Conservation (phyloP, 2,797 vertebrate species). For the Dallia pectoralis region DNA sequence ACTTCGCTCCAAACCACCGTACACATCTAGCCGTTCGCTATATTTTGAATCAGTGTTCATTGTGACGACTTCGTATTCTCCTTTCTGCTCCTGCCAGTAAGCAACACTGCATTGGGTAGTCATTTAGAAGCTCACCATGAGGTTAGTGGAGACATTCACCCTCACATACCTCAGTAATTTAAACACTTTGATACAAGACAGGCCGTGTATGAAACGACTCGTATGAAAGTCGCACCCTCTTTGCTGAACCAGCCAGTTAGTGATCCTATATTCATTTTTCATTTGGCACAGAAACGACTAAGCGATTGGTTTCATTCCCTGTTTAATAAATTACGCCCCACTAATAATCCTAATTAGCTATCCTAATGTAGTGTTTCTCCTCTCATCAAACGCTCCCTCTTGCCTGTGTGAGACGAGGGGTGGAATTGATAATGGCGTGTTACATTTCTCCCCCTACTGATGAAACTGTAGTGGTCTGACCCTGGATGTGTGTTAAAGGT, state of each 20-base stretch:
- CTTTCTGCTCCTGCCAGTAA: neutral
- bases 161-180: slow-evolving; percentile 5
- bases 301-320: slow-evolving; percentile 69
- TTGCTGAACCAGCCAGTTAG: slow-evolving; percentile 41
- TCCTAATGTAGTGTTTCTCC: slow-evolving; percentile 54
- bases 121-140: slow-evolving; percentile 10
- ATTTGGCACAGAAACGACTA: slow-evolving; percentile 51
- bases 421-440: slow-evolving; percentile 32
- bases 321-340: slow-evolving; percentile 64
- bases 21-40: neutral
- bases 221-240: slow-evolving; percentile 17
- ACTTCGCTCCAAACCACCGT: neutral
- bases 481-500: neutral
- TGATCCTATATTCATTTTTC: slow-evolving; percentile 49
- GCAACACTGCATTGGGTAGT: neutral
- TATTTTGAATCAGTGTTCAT: slow-evolving; percentile 10
- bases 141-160: slow-evolving; percentile 2
- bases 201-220: slow-evolving; percentile 13
- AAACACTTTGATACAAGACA: neutral
- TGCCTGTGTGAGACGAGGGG: slow-evolving; percentile 43
- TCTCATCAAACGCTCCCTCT: slow-evolving; percentile 38
- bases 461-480: neutral
- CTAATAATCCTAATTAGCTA: slow-evolving; percentile 73
- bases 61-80: slow-evolving; percentile 2
- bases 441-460: slow-evolving; percentile 4